Evolutionary conservation across 2,797 vertebrate species (phyloP).

Genomic region (Orestias chungarensis): DNA sequence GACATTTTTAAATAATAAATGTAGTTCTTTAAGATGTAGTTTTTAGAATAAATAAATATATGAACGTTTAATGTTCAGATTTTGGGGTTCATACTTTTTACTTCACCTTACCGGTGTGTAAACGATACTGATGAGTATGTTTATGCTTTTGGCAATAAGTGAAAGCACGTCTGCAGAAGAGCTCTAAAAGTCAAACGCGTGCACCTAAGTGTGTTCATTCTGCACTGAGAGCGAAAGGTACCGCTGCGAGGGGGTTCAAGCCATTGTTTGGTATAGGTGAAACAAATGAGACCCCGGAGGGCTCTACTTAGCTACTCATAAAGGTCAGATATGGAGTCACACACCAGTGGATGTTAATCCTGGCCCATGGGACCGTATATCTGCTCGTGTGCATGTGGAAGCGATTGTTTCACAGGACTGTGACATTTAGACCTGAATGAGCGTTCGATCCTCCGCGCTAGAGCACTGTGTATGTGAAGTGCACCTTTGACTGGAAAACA

Average conservation of each 20-base stretch:
- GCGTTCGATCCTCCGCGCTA: constrained; percentile 50
- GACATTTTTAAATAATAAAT: no score
- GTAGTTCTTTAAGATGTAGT: no score
- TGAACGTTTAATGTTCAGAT: rapidly evolving
- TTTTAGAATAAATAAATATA: not conserved
- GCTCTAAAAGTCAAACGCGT: constrained; percentile 16
- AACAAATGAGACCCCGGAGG: constrained; percentile 76
- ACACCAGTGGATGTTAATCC: constrained; percentile 75
- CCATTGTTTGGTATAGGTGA: constrained; percentile 63
- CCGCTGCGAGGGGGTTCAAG: constrained; percentile 43
- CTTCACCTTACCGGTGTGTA: not conserved
- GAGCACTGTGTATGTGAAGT: constrained; percentile 38
- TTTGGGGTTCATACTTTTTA: not conserved
- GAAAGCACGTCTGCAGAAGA: constrained; percentile 7
- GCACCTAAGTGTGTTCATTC: constrained; percentile 15
- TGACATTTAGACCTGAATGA: constrained; percentile 78
- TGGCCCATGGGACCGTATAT: constrained; percentile 65
- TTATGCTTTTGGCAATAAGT: not conserved
- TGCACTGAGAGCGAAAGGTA: constrained; percentile 15
- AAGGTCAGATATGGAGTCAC: constrained; percentile 79
- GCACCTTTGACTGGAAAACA: constrained; percentile 41
- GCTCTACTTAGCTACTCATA: constrained; percentile 71
- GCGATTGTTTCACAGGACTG: constrained; percentile 73
- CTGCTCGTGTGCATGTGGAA: constrained; percentile 59
- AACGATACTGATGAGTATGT: constrained; percentile 10